Evolutionary conservation across 2,888 invertebrate genomes (phyloP).

Genomic region (Xestia xanthographa): DNA sequence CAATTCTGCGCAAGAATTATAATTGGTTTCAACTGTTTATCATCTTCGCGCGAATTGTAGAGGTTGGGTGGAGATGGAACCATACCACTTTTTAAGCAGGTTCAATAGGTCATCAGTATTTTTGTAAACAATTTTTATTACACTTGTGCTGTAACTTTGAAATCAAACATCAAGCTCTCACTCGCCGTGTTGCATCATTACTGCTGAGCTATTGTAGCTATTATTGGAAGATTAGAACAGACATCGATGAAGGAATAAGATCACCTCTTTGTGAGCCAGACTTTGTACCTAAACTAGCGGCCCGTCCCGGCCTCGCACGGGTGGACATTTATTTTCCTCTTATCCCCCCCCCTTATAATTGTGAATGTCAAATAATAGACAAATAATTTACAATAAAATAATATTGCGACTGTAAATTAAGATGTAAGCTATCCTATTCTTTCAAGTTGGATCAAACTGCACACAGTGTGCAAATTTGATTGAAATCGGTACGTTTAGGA

Average conservation of each 20-base stretch:
- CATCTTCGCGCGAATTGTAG: background rate
- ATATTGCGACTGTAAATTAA: no score
- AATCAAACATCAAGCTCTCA: background rate
- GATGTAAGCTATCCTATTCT: no score
- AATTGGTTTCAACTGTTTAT: constrained; percentile 4
- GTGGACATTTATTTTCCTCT: no score
- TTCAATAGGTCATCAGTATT: background rate
- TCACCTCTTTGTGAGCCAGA: background rate
- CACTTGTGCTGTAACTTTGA: background rate
- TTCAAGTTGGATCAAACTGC: no score
- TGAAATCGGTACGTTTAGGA: no score
- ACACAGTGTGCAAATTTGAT: no score
- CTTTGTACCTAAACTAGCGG: no score
- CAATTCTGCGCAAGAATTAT: constrained; percentile 18
- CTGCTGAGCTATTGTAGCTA: background rate
- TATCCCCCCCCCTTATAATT: no score
- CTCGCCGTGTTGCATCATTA: background rate
- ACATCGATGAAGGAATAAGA: background rate
- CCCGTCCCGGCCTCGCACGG: no score
- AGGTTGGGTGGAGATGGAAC: background rate
- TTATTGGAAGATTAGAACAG: background rate
- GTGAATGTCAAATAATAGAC: no score
- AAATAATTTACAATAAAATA: no score
- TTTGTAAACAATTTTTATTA: background rate
- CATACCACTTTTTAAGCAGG: background rate